phyloP scores from a whole-genome alignment of 2,888 invertebrate species.

The Apamea epomidion region DNA sequence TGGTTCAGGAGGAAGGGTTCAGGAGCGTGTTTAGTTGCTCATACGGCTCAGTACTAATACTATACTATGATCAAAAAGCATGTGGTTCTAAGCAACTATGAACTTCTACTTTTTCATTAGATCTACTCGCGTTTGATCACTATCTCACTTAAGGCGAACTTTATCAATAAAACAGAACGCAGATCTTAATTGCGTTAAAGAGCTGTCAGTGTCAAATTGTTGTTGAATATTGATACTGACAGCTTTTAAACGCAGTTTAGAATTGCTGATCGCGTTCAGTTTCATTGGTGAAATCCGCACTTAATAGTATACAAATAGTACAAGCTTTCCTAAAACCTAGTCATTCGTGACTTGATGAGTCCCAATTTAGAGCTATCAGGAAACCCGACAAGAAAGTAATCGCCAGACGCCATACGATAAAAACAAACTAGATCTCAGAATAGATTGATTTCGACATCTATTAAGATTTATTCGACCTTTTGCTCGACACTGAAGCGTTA shows the following conservation, averaged over 20 bases:
- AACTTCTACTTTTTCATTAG: too few relatives aligned
- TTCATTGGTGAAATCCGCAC: not conserved
- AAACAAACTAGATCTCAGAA: conserved; percentile 36
- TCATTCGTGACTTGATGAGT: not conserved
- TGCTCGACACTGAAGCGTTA: conserved; percentile 25
- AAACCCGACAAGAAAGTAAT: conserved; percentile 9
- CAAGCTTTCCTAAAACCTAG: not conserved
- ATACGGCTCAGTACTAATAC: too few relatives aligned
- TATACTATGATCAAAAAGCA: too few relatives aligned
- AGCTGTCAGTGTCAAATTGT: not conserved
- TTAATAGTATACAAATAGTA: not conserved
- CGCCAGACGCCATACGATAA: conserved; percentile 35
- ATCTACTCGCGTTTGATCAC: too few relatives aligned
- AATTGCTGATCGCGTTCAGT: not conserved
- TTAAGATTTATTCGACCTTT: conserved; percentile 43
- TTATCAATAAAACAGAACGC: too few relatives aligned
- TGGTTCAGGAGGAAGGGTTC: not conserved
- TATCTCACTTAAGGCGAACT: too few relatives aligned
- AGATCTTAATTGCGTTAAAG: too few relatives aligned
- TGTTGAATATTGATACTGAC: not conserved
- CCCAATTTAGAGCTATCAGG: not conserved
- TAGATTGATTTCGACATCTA: conserved; percentile 25
- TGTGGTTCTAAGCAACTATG: too few relatives aligned
- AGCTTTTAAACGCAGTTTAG: not conserved
- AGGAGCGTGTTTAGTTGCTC: too few relatives aligned